phyloP scores from a whole-genome alignment of 2,113 vertebrate genomes.

The Caloenas nicobarica region DNA sequence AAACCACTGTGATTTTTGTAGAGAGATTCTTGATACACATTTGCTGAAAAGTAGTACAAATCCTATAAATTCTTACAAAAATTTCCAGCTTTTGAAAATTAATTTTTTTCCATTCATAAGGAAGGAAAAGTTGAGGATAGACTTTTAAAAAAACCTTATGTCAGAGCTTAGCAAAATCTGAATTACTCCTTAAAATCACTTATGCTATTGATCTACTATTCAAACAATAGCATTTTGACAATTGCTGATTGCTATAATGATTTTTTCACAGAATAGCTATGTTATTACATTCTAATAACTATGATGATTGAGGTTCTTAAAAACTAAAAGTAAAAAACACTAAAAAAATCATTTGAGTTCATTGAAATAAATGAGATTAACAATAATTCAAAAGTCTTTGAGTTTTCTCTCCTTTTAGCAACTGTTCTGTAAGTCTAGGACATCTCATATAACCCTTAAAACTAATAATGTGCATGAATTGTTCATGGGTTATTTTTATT shows the following conservation, averaged over 20 bases:
- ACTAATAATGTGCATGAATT: background rate
- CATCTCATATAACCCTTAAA: background rate
- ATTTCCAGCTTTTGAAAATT: background rate
- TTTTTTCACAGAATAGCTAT: background rate
- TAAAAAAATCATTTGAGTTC: background rate
- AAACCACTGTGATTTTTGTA: background rate
- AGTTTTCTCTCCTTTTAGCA: background rate
- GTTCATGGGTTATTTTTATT: background rate
- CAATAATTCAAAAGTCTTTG: background rate
- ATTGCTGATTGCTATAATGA: background rate
- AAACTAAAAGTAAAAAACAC: background rate
- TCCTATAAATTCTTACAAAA: background rate
- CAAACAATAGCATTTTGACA: background rate
- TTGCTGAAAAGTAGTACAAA: background rate
- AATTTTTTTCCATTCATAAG: background rate
- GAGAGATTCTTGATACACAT: fast-evolving
- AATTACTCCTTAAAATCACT: background rate
- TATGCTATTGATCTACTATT: background rate
- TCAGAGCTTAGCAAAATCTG: background rate
- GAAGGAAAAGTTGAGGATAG: background rate
- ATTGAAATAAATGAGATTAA: background rate
- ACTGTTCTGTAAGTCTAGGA: background rate
- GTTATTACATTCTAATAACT: background rate
- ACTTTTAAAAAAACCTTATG: background rate
- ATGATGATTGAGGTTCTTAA: background rate